Evolutionary conservation across 1,140 invertebrate species (phyloP).

Genomic region (Diorhabda carinulata): DNA sequence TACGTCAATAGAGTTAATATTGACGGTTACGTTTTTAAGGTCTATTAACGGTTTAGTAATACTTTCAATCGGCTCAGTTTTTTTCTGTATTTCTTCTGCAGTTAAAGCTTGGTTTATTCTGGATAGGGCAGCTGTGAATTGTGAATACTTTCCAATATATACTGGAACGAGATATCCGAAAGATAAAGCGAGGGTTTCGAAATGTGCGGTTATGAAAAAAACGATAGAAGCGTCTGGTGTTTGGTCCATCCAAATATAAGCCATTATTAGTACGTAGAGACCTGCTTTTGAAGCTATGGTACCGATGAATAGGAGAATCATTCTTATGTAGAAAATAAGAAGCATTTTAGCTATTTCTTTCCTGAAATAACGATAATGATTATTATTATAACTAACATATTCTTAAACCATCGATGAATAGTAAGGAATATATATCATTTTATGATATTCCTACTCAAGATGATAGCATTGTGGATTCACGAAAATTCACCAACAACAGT

Average conservation of each 20-base stretch:
- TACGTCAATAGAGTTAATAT: conserved; percentile 45
- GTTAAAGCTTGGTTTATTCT: conserved; percentile 33
- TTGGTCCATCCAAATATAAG: conserved; percentile 65
- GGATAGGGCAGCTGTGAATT: conserved; percentile 37
- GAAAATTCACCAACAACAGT: no score
- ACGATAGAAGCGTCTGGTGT: conserved; percentile 70
- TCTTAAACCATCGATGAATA: no score
- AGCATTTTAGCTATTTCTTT: conserved; percentile 35
- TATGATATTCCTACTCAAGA: no score
- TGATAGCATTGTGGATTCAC: no score
- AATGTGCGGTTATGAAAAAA: conserved; percentile 71
- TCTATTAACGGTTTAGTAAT: conserved; percentile 18
- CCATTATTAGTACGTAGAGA: conserved; percentile 57
- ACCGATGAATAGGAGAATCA: conserved; percentile 26
- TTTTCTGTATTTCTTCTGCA: conserved; percentile 27
- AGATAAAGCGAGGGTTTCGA: conserved; percentile 66
- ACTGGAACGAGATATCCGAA: conserved; percentile 72
- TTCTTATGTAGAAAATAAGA: conserved; percentile 33
- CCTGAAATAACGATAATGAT: conserved; percentile 22
- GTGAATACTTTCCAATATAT: conserved; percentile 58
- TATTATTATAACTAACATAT: no score
- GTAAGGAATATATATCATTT: no score
- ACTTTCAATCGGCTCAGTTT: conserved; percentile 14
- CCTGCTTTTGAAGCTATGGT: conserved; percentile 64
- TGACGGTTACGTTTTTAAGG: conserved; percentile 13